A percentile compares a stretch with the other conserved stretches of the same genome.
Evolutionary conservation across 2,888 invertebrate genomes (phyloP).

Genomic region (Heliothis peltigera): DNA sequence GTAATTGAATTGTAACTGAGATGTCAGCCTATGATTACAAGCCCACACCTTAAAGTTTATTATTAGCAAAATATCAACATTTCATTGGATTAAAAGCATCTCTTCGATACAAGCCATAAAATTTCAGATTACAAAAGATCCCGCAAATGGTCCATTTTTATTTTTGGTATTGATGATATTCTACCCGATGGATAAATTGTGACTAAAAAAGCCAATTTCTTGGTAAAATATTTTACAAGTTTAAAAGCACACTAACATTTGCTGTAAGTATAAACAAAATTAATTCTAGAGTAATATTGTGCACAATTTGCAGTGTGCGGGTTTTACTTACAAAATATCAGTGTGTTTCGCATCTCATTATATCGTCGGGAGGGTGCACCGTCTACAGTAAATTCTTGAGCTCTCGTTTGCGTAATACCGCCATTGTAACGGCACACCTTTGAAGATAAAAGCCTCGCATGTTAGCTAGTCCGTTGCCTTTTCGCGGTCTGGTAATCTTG

Average conservation of each 20-base stretch:
- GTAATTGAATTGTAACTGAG: background rate
- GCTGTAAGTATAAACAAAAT: conserved; percentile 23
- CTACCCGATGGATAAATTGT: background rate
- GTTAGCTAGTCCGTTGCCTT: conserved; percentile 71
- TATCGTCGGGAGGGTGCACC: conserved; percentile 68
- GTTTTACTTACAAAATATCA: conserved; percentile 67
- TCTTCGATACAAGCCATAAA: conserved; percentile 26
- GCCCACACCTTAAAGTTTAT: too few relatives aligned
- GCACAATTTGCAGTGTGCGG: conserved; percentile 35
- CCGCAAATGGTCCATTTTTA: background rate
- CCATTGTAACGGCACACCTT: conserved; percentile 81
- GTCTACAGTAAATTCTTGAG: conserved; percentile 75
- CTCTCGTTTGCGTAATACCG: conserved; percentile 79
- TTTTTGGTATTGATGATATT: conserved; percentile 22
- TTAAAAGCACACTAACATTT: conserved; percentile 7
- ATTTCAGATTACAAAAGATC: conserved; percentile 22
- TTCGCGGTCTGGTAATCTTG: conserved; percentile 74
- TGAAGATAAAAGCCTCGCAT: conserved; percentile 79
- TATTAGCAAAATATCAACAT: background rate
- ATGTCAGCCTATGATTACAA: too few relatives aligned
- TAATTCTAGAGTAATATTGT: conserved; percentile 23
- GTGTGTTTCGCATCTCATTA: conserved; percentile 80
- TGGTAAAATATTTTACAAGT: background rate
- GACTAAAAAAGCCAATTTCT: background rate
- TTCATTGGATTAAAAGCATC: conserved; percentile 21